phyloP scores from a whole-genome alignment of 1,140 invertebrate species.

The Eriocheir sinensis region DNA sequence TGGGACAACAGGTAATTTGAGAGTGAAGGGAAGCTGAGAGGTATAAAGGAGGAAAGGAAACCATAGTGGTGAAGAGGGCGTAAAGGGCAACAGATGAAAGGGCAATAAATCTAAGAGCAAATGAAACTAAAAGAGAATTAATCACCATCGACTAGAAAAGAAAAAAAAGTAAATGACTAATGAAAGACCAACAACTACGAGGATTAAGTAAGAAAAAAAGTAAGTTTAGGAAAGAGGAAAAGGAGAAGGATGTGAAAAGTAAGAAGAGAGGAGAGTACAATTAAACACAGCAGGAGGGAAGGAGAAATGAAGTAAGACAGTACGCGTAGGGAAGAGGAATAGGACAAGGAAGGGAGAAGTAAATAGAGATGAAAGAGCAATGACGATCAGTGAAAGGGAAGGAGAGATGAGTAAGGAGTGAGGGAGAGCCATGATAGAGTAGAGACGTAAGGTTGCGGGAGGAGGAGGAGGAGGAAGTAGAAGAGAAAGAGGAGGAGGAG shows the following conservation, averaged over 20 bases:
- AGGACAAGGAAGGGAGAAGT: background rate
- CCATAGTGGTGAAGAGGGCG: background rate
- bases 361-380: constrained; percentile 19
- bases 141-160: no score
- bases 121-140: no score
- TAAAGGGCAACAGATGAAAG: no score
- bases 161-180: no score
- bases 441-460: background rate
- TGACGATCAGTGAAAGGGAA: no score
- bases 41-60: background rate
- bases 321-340: background rate
- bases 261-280: background rate
- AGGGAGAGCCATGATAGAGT: background rate
- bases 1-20: no score
- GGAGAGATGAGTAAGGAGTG: background rate
- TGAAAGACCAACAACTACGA: no score
- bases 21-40: background rate
- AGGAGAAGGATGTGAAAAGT: background rate
- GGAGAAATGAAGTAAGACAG: background rate
- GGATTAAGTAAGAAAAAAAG: background rate
- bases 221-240: background rate
- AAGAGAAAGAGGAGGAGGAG: background rate
- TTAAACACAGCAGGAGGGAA: background rate
- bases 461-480: background rate
- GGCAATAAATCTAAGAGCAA: no score